Conservation (phyloP, 2,113 vertebrate species). For the Gobio gobio region DNA sequence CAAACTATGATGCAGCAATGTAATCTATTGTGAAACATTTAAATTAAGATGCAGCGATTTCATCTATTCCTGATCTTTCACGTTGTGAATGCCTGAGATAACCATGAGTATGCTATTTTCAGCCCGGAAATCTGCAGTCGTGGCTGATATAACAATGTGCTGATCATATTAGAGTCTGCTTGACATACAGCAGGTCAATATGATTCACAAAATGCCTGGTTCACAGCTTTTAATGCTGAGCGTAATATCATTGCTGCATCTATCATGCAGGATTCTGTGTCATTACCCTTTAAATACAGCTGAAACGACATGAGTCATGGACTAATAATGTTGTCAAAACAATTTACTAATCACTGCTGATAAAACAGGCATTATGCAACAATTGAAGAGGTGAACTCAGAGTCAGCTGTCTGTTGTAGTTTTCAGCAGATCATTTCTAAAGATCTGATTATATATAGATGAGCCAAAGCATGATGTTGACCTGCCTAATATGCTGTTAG, state of each 20-base stretch:
- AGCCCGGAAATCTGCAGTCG: not conserved
- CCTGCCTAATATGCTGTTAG: too few relatives aligned
- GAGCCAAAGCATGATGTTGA: too few relatives aligned
- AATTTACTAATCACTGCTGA: conserved; percentile 24
- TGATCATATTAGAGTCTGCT: conserved; percentile 16
- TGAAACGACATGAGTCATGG: not conserved
- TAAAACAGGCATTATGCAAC: conserved; percentile 18
- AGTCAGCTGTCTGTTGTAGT: conserved; percentile 14
- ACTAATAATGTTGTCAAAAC: conserved; percentile 29
- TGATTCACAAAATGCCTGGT: conserved; percentile 28
- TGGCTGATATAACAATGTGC: conserved; percentile 12
- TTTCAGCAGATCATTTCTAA: not conserved
- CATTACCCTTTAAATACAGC: not conserved
- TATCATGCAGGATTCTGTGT: conserved; percentile 14
- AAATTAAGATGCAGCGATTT: conserved; percentile 14
- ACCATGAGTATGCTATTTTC: not conserved
- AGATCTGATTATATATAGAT: not conserved
- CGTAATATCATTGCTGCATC: not conserved
- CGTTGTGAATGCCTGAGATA: not conserved
- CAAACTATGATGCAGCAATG: not conserved
- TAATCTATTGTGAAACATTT: not conserved
- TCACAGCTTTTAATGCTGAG: conserved; percentile 5
- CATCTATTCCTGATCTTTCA: not conserved
- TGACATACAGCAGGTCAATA: conserved; percentile 15
- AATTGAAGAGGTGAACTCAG: conserved; percentile 1